Percentiles rank a stretch among this genome's conserved stretches.
phyloP scores from a whole-genome alignment of 2,797 vertebrate genomes.

The Lophotriccus pileatus region DNA sequence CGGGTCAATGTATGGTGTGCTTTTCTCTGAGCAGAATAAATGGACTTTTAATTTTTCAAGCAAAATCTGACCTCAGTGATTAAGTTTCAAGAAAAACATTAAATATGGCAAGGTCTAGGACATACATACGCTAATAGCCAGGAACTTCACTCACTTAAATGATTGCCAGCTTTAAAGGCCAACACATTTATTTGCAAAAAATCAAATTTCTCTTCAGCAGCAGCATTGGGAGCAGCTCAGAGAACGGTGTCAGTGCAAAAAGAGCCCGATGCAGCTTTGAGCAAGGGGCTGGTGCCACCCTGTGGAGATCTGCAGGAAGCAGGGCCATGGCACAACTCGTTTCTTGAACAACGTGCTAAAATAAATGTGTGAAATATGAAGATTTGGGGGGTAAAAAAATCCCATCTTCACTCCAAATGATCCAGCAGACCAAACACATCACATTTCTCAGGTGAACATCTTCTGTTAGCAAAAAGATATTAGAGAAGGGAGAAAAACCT shows the following conservation, averaged over 20 bases:
- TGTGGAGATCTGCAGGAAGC: neutral
- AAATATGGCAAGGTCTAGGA: neutral
- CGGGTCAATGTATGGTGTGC: neutral
- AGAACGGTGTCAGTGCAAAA: fast-evolving
- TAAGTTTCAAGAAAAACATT: neutral
- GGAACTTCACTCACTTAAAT: neutral
- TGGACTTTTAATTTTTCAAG: neutral
- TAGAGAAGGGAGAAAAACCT: neutral
- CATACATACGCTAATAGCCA: neutral
- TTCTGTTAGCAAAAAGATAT: neutral
- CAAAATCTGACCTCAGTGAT: neutral
- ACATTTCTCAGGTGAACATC: neutral
- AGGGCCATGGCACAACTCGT: neutral
- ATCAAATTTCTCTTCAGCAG: neutral
- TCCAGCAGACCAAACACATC: neutral
- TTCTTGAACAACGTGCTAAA: neutral
- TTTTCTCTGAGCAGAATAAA: neutral
- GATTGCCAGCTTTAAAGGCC: neutral
- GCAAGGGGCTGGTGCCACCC: constrained; percentile 22
- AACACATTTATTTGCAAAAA: neutral
- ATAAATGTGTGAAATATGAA: fast-evolving
- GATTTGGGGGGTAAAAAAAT: neutral
- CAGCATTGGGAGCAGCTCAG: fast-evolving
- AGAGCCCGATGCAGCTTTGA: neutral
- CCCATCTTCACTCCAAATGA: fast-evolving